phyloP scores from a whole-genome alignment of 2,888 invertebrate species.

The Harpalus rubripes region DNA sequence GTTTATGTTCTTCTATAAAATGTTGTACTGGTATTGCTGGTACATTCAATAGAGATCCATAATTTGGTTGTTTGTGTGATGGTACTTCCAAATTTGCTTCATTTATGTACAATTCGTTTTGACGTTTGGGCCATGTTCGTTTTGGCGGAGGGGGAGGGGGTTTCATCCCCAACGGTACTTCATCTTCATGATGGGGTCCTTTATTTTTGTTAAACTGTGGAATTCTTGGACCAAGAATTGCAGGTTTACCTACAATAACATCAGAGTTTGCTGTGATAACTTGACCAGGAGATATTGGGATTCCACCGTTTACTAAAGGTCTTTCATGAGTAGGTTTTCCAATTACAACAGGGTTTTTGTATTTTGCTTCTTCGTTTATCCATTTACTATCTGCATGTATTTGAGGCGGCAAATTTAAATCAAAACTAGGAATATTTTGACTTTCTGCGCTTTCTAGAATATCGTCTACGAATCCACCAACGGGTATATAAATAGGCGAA shows the following conservation, averaged over 20 bases:
- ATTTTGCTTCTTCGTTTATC: conserved; percentile 61
- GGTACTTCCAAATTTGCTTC: conserved; percentile 19
- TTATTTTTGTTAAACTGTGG: conserved; percentile 79
- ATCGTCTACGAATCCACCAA: conserved; percentile 81
- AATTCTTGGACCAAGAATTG: conserved; percentile 86
- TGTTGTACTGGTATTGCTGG: conserved; percentile 62
- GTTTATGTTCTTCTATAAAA: conserved; percentile 33
- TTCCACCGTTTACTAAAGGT: conserved; percentile 86
- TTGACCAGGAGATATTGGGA: conserved; percentile 92
- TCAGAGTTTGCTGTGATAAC: conserved; percentile 92
- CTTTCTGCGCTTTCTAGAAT: conserved; percentile 85
- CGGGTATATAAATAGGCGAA: conserved; percentile 87
- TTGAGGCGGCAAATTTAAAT: conserved; percentile 71
- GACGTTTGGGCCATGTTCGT: conserved; percentile 73
- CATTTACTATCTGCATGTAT: conserved; percentile 63
- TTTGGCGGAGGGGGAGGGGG: conserved; percentile 79
- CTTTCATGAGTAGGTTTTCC: conserved; percentile 81
- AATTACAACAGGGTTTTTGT: conserved; percentile 75
- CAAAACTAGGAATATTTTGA: conserved; percentile 80
- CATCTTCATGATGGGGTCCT: conserved; percentile 74
- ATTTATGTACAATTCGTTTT: conserved; percentile 65
- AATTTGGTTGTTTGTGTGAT: conserved; percentile 39
- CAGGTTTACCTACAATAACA: conserved; percentile 91
- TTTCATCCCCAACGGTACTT: conserved; percentile 79
- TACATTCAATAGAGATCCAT: conserved; percentile 56